Base-by-base conservation (phyloP, 2,888 invertebrate species). In the Cerceris ruficornis region DNA sequence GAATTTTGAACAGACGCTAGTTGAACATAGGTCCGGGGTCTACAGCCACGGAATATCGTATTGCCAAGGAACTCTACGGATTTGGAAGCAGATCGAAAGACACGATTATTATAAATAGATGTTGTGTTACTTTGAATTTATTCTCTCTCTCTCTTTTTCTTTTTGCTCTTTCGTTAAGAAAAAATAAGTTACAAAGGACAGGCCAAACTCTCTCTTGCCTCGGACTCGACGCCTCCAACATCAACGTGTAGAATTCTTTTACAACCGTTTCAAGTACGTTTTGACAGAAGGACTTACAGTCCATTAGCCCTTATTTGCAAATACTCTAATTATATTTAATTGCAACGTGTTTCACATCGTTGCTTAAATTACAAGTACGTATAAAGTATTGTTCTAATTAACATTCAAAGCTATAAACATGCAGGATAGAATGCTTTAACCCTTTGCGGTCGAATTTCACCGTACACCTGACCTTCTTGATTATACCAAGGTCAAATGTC, bases 131-230 rank as follows among this genome's bases (percentile, higher is more conserved):
- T 13, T 2, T 68, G 39, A 71, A 41, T 46, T 52, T 17, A 6
- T 13, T 46, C 50, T 46, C 17, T 46, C 46, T 15, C 71, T 15
- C 49, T 43, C 50, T 64, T 15, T 62, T 62, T 71, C 28, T 72
- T 65, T 79, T 65, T 67, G 64, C 9, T 43, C 68, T 64, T 54
- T n/a, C 60, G 75, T 75, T 70, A 62, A 59, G 60, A 69, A 64
- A 64, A 79, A 75, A 55, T 66, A 78, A 77, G 28, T 28, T 28
- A 28, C 28, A 28, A 80, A 83, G 75, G 82, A 85, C 90, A 90
- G 90, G 90, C 90, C 91, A 91, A 89, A 89, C 90, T 90, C 90
- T 88, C 89, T 88, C 86, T 85, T 85, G 82, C 81, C 85, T 87
- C 83, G 82, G 70, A 77, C 77, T 77, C 83, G 82, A 84, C 80